Evolutionary conservation across 2,797 vertebrate species (phyloP).

Genomic region (Darevskia mixta): DNA sequence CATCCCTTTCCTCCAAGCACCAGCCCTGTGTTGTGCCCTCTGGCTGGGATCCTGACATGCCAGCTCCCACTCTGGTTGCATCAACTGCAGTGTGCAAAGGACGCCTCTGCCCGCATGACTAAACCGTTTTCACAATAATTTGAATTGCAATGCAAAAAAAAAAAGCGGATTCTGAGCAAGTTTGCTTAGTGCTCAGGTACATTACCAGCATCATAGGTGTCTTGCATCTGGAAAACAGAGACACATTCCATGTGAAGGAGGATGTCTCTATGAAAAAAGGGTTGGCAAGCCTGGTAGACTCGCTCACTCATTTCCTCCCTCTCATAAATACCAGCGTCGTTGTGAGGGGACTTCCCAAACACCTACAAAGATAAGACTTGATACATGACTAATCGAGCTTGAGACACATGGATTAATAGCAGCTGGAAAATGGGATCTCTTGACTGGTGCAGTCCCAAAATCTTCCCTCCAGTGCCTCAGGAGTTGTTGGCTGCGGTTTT

Average conservation of each 20-base stretch:
- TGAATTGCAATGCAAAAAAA: not conserved
- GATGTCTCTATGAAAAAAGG: not conserved
- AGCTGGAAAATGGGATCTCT: not conserved
- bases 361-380: not conserved
- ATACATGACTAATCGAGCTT: not conserved
- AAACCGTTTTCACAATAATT: not conserved
- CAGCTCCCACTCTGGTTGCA: not conserved
- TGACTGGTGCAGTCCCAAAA: too few species aligned
- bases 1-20: not conserved
- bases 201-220: not conserved
- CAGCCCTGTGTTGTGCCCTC: not conserved
- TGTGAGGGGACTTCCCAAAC: not conserved
- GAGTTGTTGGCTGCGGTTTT: too few species aligned
- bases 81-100: not conserved
- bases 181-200: not conserved
- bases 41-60: not conserved
- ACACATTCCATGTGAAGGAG: not conserved
- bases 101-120: not conserved
- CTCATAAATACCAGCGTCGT: not conserved
- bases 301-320: not conserved
- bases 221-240: not conserved
- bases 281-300: not conserved
- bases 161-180: not conserved
- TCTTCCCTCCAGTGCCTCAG: too few species aligned
- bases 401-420: not conserved